phyloP scores from a whole-genome alignment of 2,888 invertebrate genomes.

The Cheilosia urbana region DNA sequence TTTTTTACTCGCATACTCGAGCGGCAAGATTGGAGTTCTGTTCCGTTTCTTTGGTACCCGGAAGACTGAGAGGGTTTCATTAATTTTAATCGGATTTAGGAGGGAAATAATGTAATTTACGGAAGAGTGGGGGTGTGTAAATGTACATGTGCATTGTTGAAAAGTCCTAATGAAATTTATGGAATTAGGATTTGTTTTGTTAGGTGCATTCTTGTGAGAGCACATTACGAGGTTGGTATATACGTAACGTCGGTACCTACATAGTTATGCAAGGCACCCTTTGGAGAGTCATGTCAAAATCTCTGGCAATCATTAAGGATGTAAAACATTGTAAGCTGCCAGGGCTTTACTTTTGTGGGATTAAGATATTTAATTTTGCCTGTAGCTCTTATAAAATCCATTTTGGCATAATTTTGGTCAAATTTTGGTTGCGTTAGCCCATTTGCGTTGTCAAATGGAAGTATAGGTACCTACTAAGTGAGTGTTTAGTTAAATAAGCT shows the following conservation, averaged over 20 bases:
- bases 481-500: too few relatives aligned
- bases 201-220: conserved; percentile 50
- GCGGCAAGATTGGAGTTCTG: conserved; percentile 52
- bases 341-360: neutral
- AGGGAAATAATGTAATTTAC: conserved; percentile 67
- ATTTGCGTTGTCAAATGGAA: too few relatives aligned
- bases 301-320: neutral
- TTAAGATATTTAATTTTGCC: neutral
- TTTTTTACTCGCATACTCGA: conserved; percentile 30
- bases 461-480: too few relatives aligned
- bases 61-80: conserved; percentile 61
- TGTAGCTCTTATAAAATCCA: neutral
- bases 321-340: neutral
- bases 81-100: conserved; percentile 73
- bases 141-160: conserved; percentile 38
- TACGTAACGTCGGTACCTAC: too few relatives aligned
- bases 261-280: neutral
- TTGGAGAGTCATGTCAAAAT: neutral
- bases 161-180: conserved; percentile 57
- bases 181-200: conserved; percentile 59
- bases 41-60: conserved; percentile 30
- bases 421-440: neutral
- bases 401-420: neutral
- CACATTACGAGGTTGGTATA: conserved; percentile 5
- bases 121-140: conserved; percentile 4